phyloP scores from a whole-genome alignment of 2,888 invertebrate species.

The Standfussiana lucernea region DNA sequence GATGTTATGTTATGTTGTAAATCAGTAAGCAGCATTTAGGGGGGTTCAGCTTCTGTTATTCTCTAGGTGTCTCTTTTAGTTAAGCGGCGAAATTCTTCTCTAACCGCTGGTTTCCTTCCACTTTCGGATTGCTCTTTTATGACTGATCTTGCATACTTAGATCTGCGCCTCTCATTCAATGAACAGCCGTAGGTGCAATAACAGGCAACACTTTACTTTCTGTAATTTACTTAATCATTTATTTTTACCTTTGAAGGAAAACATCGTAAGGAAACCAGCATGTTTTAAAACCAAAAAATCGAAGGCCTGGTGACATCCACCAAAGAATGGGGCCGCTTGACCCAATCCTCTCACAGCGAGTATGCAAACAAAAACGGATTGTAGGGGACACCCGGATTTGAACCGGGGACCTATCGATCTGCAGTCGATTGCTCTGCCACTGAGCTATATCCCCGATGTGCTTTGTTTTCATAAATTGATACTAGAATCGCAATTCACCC shows the following conservation, averaged over 20 bases:
- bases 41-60: neutral
- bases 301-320: neutral
- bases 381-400: conserved; percentile 89
- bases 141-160: neutral
- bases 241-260: neutral
- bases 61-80: neutral
- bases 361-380: neutral
- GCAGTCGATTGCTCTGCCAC: conserved; percentile 90
- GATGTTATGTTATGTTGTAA: too few relatives aligned
- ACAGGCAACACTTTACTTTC: neutral
- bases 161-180: neutral
- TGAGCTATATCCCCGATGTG: conserved; percentile 84
- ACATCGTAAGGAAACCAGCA: neutral
- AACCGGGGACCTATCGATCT: conserved; percentile 90
- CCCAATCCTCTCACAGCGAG: neutral
- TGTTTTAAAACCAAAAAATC: neutral
- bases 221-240: neutral
- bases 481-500: neutral
- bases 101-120: neutral
- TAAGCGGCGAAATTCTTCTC: neutral
- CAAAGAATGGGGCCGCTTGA: neutral
- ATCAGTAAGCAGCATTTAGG: neutral
- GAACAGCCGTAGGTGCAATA: neutral
- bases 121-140: neutral
- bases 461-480: neutral